Evolutionary conservation across 2,888 invertebrate species (phyloP).

Genomic region (Pollenia griseotomentosa): DNA sequence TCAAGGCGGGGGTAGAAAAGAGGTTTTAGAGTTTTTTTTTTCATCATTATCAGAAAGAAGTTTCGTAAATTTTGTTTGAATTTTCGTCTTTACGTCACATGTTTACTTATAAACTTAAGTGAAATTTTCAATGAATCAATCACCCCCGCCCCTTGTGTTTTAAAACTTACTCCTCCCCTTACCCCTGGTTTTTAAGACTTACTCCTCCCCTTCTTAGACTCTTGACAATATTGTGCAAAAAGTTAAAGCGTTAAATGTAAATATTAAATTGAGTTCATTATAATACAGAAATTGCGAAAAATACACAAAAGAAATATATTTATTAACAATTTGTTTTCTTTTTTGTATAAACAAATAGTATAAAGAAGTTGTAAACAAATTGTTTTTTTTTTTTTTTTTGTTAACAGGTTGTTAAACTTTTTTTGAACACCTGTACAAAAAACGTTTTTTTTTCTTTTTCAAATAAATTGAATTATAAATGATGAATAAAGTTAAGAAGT

Average conservation of each 20-base stretch:
- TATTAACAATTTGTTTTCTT: not conserved
- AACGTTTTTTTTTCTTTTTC: not conserved
- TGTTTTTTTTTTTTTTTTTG: not conserved
- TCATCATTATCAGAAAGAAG: not conserved
- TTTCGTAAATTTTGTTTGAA: not conserved
- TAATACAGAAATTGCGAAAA: not conserved
- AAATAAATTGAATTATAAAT: constrained; percentile 7
- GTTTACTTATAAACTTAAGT: no score
- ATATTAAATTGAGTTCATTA: not conserved
- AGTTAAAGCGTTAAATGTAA: constrained; percentile 8
- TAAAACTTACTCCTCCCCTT: no score
- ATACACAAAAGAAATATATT: not conserved
- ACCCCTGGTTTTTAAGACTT: no score
- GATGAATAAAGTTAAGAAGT: not conserved
- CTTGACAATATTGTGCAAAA: not conserved
- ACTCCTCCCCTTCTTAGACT: not conserved
- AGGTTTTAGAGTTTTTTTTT: not conserved
- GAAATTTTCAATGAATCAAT: no score
- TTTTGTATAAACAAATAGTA: constrained; percentile 30
- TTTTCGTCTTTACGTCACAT: no score
- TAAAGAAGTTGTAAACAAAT: not conserved
- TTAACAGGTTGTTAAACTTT: constrained; percentile 31
- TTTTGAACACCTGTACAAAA: constrained; percentile 6
- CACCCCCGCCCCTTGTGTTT: not conserved
- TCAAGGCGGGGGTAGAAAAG: no score